Evolutionary conservation across 1,140 invertebrate genomes (phyloP), one percentile per base, ranked within the genome.

Genomic region (Doryteuthis pealeii): DNA sequence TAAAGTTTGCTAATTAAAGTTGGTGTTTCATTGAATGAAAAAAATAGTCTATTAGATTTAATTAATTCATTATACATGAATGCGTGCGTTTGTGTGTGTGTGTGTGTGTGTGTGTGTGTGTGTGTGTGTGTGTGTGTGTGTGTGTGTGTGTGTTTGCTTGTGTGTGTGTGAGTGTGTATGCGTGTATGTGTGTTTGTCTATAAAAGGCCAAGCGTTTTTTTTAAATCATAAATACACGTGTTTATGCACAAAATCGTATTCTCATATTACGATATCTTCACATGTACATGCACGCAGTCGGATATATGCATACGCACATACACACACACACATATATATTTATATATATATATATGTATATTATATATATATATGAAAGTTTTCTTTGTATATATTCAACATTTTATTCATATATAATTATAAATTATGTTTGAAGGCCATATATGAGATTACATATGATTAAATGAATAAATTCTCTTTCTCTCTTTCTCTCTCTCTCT

Each of bases 71-170:
- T n/a, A n/a, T n/a, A n/a, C n/a, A n/a, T n/a, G n/a, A 40, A 40
- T 74, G 28, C 35, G n/a, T 45, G 22, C 12, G 26, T 35, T 32
- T 67, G 6, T 40, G 33, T 3, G n/a, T 33, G 30, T 33, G 32
- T 33, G 67, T 33, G 32, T 33, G 32, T 33, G 32, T 33, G 67
- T n/a, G 32, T 33, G 32, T 33, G 32, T 33, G 32, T 33, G 67
- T n/a, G 32, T n/a, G 32, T 33, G 32, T 33, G 32, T 33, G 32
- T 33, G 32, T 33, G 26, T 72, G 71, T 72, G 71, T 72, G 33
- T 73, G 72, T 54, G 43, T 72, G 49, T 72, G 43, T 49, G 71
- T 65, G 45, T 72, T 18, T 49, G 40, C 31, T 40, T 72, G 71
- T 58, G 71, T 72, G 45, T 72, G 71, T 72, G 45, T 72, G 72